Evolutionary conservation across 1,140 invertebrate species (phyloP), one percentile per base, ranked within the genome.

Genomic region (Matsumurasca onukii): DNA sequence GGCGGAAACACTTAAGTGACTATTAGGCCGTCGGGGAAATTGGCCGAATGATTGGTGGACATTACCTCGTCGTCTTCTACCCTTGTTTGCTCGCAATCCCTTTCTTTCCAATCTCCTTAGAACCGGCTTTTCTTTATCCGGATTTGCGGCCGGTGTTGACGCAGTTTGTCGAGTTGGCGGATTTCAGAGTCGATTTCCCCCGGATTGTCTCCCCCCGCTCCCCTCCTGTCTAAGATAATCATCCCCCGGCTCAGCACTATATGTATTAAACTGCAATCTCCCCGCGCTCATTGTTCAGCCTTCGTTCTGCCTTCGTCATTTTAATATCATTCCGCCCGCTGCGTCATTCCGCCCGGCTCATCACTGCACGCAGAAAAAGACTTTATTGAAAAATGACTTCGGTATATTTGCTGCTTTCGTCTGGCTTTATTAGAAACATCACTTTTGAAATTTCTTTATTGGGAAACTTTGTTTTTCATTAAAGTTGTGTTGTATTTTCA

Each of bases 141-240:
- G 55, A 59, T 59, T 59, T 59, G 25, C 22, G 24, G 55, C 30
- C 25, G 55, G 55, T 59, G 25, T 59, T 59, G 24, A 59, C 55
- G 55, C 55, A 59, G 55, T 59, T 59, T 59, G 55, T 59, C 55
- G 55, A 59, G 55, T 59, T 59, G 55, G 55, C 55, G 55, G 55
- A 59, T 59, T 59, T 59, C 55, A 59, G 55, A 59, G 55, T 59
- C 55, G 55, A 59, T 59, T 59, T 59, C 25, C 30, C 55, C 24
- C 55, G 55, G 55, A 59, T 59, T 59, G 55, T 59, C 55, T 22
- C 30, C 55, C 24, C 24, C n/a, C 25, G 55, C 55, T 59, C 55
- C 55, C 55, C 55, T n/a, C n/a, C n/a, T n/a, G n/a, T n/a, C n/a
- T 59, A 59, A 59, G 55, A 59, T 59, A 59, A 59, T 59, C 55